Evolutionary conservation across 2,888 invertebrate species (phyloP), one percentile per base, ranked within the genome.

Genomic region (Nephrotoma flavescens): DNA sequence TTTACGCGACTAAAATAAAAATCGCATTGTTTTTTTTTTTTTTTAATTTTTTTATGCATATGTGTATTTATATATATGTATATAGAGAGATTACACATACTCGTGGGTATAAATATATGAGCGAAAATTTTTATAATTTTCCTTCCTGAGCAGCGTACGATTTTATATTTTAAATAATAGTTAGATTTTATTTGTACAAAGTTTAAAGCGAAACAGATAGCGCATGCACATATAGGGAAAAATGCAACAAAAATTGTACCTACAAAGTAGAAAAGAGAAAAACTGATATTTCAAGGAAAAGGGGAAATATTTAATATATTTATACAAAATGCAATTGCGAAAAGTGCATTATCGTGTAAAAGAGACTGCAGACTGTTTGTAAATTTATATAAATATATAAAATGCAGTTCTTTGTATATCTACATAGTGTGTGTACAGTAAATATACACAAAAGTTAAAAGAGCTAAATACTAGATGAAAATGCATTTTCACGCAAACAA

Each of bases 1-100:
- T 91, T 91, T 91, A 90, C 91, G 90, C 91, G 91, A 92, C 92
- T 92, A 90, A 90, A 90, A 91, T 90, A 90, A 90, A 90, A 90
- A 91, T 90, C 91, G 90, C 90, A 71, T 71, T 71, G 71, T 71
- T 71, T 31, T 71, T 71, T 71, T 71, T 15, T 52, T n/a, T 71
- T 71, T 71, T 15, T 52, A 19, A 52, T 15, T 52, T n/a, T 44
- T 9, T 44, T 44, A 44, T 44, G 44, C 44, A 44, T 44, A 11
- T 52, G 15, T 52, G 15, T 52, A 52, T 52, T n/a, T 15, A 9
- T 47, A 4, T 47, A 47, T 47, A 47, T 47, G n/a, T 31, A 31
- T 31, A 31, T 2, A 31, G 31, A 31, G 31, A 31, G 3, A 31
- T 0, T 2, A 2, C 2, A 31, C 31, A 31, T 2, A 31, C 2